Evolutionary conservation across 2,797 vertebrate genomes (phyloP), one percentile per base, ranked within the genome.

Genomic region (Geotrypetes seraphini): DNA sequence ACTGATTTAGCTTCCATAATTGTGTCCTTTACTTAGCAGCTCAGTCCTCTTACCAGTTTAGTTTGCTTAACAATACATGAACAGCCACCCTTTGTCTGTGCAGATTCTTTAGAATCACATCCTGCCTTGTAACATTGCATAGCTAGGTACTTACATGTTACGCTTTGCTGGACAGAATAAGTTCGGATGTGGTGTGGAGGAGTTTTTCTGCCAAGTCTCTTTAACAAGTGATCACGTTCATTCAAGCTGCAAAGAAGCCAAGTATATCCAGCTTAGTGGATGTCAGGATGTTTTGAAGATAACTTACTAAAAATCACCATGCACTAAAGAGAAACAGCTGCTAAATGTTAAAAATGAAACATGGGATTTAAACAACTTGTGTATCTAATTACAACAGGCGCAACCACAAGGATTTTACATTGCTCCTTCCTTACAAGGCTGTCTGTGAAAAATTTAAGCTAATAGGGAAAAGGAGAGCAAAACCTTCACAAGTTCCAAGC

Each of bases 191-290:
- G 88, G 39, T 83, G 94, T 2, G 94, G 96, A 48, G 94, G 89
- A 4, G 89, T 88, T 84, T 96, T 99, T 75, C 86, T 89, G 79
- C 95, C 87, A 9, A 99, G 92, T 70, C 92, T 87, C 75, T 89
- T 97, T 71, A 99, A 69, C 75, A 99, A 84, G 81, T 91, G 93
- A 77, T 95, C 95, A 19, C 91, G 90, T 85, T 97, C 95, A 39
- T 99, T 99, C 81, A 96, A 65, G 58, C 95, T 99, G 66, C 22
- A 48, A 50, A 39, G 32, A 47, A 56, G 59, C 47, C 44, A 40
- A 47, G 39, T 34, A 47, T 39, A 66, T 12, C 49, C n/a, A 47
- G 2, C 22, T 19, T 4, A 20, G 12, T 5, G 22, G 15, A 24
- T 18, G 20, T 6, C 21, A 11, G 5, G 16, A 7, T 14, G 7